Conservation (phyloP, 2,113 vertebrate genomes). For the Oreochromis spilurus region DNA sequence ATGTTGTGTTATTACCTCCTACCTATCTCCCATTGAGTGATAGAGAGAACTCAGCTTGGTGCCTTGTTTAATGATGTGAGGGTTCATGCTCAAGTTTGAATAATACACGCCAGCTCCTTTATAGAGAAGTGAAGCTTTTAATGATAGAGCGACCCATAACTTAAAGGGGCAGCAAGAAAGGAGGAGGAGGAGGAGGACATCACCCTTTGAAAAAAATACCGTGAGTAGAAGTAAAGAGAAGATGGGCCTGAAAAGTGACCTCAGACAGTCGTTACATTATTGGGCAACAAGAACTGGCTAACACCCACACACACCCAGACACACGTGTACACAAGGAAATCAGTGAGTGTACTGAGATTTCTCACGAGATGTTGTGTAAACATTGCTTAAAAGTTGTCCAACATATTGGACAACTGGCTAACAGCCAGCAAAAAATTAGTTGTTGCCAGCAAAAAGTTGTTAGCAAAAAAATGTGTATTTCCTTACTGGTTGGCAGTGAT, state of each 20-base stretch:
- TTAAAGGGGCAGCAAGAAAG: conserved; percentile 46
- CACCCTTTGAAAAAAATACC: background rate
- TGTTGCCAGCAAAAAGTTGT: no score
- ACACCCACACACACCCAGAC: conserved; percentile 1
- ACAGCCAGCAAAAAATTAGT: background rate
- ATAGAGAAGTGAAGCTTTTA: conserved; percentile 41
- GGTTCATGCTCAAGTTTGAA: conserved; percentile 6
- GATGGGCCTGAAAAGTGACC: conserved; percentile 28
- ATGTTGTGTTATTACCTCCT: conserved; percentile 3
- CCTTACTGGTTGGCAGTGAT: background rate
- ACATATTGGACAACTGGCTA: background rate
- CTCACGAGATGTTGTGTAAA: background rate
- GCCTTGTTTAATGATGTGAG: conserved; percentile 26
- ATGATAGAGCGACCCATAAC: conserved; percentile 53
- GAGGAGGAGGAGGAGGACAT: conserved; percentile 8
- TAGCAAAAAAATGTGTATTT: background rate
- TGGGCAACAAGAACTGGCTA: conserved; percentile 13
- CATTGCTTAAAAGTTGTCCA: background rate
- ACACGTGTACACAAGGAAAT: background rate
- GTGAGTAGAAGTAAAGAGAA: conserved; percentile 33
- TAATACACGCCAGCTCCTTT: conserved; percentile 23
- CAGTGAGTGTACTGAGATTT: background rate
- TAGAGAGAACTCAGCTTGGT: conserved; percentile 7
- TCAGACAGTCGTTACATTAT: conserved; percentile 20
- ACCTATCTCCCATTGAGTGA: conserved; percentile 6